Evolutionary conservation across 2,888 invertebrate genomes (phyloP), one percentile per base, ranked within the genome.

Genomic region (Carabus problematicus): DNA sequence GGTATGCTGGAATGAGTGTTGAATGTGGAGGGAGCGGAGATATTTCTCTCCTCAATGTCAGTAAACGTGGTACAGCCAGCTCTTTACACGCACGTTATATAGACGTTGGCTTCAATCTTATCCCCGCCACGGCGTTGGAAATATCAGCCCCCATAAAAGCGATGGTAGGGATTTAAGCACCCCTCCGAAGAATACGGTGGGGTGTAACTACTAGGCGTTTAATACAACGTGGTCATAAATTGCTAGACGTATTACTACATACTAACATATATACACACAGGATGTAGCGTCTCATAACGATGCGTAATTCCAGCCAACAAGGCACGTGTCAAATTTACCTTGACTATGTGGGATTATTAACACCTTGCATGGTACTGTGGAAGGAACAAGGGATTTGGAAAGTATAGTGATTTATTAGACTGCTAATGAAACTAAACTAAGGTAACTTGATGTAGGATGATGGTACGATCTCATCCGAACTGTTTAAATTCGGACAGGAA

Each of bases 221-320:
- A 60, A 60, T 60, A 60, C 60, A 60, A 16, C 16, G 56, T 60
- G 60, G 60, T 60, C 60, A 45, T 60, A 60, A 60, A 60, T 60
- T 60, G 18, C 18, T 14, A 18, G 42, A 12, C 60, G 60, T 45
- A 60, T 60, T 60, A 60, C 45, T n/a, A 40, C 58, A 16, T 41
- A 12, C 1, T 41, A 40, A 11, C 41, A 16, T 18, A 52, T 6
- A 52, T 18, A 41, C 40, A 41, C 40, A 41, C n/a, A 41, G 58
- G n/a, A 41, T 58, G 58, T 39, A 40, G 40, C 41, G 40, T 58
- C 40, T 58, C 58, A 58, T 58, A 58, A 58, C 41, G 29, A 58
- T 29, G 41, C 40, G 41, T 58, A 58, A 58, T 58, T 58, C 58
- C 41, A 12, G 12, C 41, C 29, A 29, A 6, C 29, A 29, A 29